phyloP scores from a whole-genome alignment of 2,113 vertebrate species.

The Stegastes partitus region DNA sequence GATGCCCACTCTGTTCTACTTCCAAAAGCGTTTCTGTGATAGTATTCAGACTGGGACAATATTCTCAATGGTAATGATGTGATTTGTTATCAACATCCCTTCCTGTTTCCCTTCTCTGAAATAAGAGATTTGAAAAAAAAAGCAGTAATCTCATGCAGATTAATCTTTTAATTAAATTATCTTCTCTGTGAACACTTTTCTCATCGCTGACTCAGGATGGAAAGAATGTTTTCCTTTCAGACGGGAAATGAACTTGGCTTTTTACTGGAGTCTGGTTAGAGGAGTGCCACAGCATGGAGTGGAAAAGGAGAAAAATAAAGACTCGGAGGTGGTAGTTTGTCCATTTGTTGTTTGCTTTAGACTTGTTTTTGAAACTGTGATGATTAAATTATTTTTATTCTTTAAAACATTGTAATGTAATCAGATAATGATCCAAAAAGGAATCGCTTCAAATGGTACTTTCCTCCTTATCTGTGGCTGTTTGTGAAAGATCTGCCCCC shows the following conservation, averaged over 20 bases:
- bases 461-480: too few relatives aligned
- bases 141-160: background rate
- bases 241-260: conserved; percentile 9
- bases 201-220: conserved; percentile 40
- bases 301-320: background rate
- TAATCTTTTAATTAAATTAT: conserved; percentile 19
- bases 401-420: too few relatives aligned
- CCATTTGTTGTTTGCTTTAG: background rate
- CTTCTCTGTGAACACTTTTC: background rate
- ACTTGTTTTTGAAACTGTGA: too few relatives aligned
- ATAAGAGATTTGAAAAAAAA: background rate
- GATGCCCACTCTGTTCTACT: too few relatives aligned
- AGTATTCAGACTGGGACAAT: background rate
- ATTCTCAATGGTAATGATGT: background rate
- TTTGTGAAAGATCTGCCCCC: too few relatives aligned
- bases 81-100: background rate
- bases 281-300: conserved; percentile 5
- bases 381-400: too few relatives aligned
- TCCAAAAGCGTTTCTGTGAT: background rate
- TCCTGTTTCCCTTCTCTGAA: conserved; percentile 13
- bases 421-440: too few relatives aligned
- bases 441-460: too few relatives aligned
- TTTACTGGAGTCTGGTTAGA: conserved; percentile 24
- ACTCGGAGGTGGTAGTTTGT: background rate
- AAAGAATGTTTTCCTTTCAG: conserved; percentile 57